Conservation (phyloP, 2,113 vertebrate species). For the Oostethus manadensis region DNA sequence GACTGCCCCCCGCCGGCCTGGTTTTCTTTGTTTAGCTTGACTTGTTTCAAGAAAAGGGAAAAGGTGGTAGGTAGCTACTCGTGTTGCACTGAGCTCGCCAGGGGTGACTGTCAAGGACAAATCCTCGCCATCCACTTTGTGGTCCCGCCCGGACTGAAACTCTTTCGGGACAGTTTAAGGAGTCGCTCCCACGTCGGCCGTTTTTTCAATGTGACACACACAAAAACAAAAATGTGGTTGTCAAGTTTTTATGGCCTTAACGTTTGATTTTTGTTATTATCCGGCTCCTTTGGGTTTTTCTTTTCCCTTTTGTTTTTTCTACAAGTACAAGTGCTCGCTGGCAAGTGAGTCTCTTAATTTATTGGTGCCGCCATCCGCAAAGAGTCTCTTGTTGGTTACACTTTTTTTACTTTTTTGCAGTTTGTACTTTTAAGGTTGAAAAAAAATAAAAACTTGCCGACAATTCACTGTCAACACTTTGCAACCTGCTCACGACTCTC, state of each 20-base stretch:
- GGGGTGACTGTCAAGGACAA: conserved; percentile 88
- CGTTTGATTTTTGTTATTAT: conserved; percentile 72
- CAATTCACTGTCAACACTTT: conserved; percentile 71
- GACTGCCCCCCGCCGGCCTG: conserved; percentile 63
- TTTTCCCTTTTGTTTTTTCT: conserved; percentile 80
- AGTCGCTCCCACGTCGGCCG: conserved; percentile 84
- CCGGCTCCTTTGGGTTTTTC: conserved; percentile 56
- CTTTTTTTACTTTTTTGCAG: conserved; percentile 98
- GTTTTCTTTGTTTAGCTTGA: conserved; percentile 78
- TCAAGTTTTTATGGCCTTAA: conserved; percentile 92
- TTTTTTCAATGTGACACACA: conserved; percentile 80
- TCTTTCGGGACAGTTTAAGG: conserved; percentile 98
- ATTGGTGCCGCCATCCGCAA: conserved; percentile 91
- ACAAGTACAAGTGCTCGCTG: conserved; percentile 87
- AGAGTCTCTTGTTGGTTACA: conserved; percentile 88
- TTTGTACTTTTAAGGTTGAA: conserved; percentile 97
- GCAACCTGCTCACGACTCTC: conserved; percentile 25
- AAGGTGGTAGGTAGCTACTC: conserved; percentile 82
- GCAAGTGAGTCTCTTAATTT: conserved; percentile 91
- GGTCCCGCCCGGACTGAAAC: conserved; percentile 87
- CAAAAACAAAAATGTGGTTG: conserved; percentile 78
- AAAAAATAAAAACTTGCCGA: conserved; percentile 94
- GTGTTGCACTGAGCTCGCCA: conserved; percentile 97
- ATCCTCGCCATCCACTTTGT: conserved; percentile 89
- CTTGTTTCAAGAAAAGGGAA: conserved; percentile 81